Percentiles rank a stretch among this genome's conserved stretches.
Conservation (phyloP, 1,140 invertebrate species). For the Orussus abietinus region DNA sequence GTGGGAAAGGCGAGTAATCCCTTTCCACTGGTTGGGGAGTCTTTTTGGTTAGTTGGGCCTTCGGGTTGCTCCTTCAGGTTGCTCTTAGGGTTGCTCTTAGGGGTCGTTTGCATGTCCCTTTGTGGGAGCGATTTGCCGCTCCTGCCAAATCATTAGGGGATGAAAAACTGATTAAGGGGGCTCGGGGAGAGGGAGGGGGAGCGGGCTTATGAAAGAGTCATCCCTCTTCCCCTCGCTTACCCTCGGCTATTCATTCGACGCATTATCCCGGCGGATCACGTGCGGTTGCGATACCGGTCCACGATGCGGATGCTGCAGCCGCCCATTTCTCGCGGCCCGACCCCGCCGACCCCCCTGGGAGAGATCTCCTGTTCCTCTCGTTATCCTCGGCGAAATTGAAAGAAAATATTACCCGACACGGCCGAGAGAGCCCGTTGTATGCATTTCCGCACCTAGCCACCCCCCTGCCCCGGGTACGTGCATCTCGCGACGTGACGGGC, state of each 20-base stretch:
- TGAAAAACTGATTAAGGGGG: slow-evolving; percentile 47
- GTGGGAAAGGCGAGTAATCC: no score
- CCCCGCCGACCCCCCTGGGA: neutral
- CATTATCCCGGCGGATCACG: slow-evolving; percentile 47
- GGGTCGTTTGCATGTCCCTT: no score
- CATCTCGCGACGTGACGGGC: no score
- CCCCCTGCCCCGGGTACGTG: no score
- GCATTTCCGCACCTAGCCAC: no score
- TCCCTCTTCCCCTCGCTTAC: no score
- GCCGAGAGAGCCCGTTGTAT: no score
- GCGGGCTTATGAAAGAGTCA: slow-evolving; percentile 45
- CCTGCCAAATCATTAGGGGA: slow-evolving; percentile 48
- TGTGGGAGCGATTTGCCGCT: no score
- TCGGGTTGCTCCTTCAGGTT: no score
- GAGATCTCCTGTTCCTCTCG: neutral
- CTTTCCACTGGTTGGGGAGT: no score
- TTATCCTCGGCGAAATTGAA: slow-evolving; percentile 33
- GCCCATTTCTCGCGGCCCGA: slow-evolving; percentile 9
- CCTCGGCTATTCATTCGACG: slow-evolving; percentile 48
- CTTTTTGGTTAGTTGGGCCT: no score
- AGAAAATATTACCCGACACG: slow-evolving; percentile 39
- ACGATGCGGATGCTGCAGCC: slow-evolving; percentile 39
- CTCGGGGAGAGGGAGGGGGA: slow-evolving; percentile 14
- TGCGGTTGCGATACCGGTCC: slow-evolving; percentile 48
- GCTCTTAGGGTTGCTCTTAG: no score